Evolutionary conservation across 2,888 invertebrate genomes (phyloP), one percentile per base, ranked within the genome.

Genomic region (Electrophaes corylata): DNA sequence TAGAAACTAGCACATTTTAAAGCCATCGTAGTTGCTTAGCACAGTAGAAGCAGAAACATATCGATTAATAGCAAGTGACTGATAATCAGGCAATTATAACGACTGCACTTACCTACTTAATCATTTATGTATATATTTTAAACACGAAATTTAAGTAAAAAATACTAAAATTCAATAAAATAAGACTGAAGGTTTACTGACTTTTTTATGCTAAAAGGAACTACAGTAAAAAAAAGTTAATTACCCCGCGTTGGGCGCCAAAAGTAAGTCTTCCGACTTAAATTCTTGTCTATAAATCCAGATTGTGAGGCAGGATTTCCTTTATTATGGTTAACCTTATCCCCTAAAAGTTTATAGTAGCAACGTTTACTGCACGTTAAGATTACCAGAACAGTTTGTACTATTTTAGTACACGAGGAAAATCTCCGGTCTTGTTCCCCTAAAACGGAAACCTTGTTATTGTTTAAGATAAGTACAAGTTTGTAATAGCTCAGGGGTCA

Each of bases 361-460:
- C 18, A 20, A 53, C 46, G 19, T 55, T 60, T 54, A 55, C 41
- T 50, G 50, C 54, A 49, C 49, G 50, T 50, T 50, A 47, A 60
- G 46, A 44, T 60, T 55, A 54, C 54, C 23, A 49, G 16, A 31
- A 43, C 46, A 46, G 37, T 44, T 41, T 18, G 26, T 33, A 50
- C 45, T 50, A 56, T 56, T 49, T 56, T 37, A 44, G 45, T 45
- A 56, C 45, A 56, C 37, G 49, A 45, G 45, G 44, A 31, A 50
- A 49, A 45, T 50, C 50, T 59, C 50, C 45, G 46, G 54, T n/a
- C 29, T 49, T n/a, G 19, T 33, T 11, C 41, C 52, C 35, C 40
- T 10, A 50, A 16, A 47, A 48, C 43, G 33, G 40, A 44, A 46
- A 26, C 33, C 1, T 12, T 35, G 52, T 26, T 16, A 12, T 41